Percentiles rank a stretch among this genome's conserved stretches.
Conservation (phyloP, 2,888 invertebrate genomes). For the Salticus scenicus region DNA sequence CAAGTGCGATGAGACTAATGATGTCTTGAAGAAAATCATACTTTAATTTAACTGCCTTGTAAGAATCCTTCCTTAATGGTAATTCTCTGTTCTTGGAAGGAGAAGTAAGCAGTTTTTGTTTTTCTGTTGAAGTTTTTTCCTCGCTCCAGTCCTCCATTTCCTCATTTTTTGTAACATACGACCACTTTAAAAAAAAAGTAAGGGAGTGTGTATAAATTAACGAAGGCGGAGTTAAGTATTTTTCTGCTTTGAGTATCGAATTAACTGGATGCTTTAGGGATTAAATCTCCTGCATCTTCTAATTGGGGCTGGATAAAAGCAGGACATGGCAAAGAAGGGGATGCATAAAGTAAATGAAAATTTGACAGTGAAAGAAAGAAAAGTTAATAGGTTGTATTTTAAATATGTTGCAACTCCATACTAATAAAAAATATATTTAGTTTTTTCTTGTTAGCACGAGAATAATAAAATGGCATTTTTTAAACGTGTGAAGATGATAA, state of each 20-base stretch:
- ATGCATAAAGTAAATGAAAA: background rate
- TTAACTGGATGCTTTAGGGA: conserved; percentile 11
- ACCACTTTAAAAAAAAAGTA: background rate
- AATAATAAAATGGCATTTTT: no score
- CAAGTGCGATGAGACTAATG: background rate
- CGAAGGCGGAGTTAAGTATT: background rate
- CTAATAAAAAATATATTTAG: no score
- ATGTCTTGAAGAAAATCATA: background rate
- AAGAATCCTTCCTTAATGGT: background rate
- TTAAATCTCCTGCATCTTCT: background rate
- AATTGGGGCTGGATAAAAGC: background rate
- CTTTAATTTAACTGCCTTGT: conserved; percentile 1
- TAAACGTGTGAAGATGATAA: no score
- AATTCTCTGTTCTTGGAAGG: background rate
- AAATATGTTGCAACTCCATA: background rate
- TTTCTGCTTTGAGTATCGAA: background rate
- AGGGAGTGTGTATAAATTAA: conserved; percentile 1
- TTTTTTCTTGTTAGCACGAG: no score
- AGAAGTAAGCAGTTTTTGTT: background rate
- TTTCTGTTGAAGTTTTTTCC: background rate
- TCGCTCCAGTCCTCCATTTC: background rate
- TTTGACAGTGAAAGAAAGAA: background rate
- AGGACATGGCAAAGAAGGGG: background rate
- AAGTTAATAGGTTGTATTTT: background rate
- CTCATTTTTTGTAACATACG: background rate